Evolutionary conservation across 2,113 vertebrate genomes (phyloP).

Genomic region (Laticauda laticaudata): DNA sequence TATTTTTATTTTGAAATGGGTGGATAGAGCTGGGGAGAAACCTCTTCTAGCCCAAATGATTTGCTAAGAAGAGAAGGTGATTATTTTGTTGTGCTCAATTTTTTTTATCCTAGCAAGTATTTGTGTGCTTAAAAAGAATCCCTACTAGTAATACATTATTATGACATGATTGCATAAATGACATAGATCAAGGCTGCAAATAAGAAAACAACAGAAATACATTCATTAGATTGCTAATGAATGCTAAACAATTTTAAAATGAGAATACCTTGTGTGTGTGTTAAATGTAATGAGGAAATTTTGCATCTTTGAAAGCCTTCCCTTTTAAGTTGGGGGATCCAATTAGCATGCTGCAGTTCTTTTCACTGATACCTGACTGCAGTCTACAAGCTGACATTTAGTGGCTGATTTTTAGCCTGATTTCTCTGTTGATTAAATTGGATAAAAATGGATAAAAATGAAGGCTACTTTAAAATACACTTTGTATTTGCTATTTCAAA

Average conservation of each 20-base stretch:
- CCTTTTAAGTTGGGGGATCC: constrained; percentile 6
- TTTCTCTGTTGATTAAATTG: constrained; percentile 8
- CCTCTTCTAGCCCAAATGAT: neutral
- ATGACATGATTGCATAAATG: neutral
- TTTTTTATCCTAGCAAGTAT: neutral
- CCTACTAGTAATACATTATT: neutral
- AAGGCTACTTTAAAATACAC: neutral
- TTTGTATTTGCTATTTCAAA: constrained; percentile 11
- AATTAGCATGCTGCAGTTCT: neutral
- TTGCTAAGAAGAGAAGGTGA: neutral
- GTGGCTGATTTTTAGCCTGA: neutral
- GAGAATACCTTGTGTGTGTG: neutral
- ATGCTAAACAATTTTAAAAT: neutral
- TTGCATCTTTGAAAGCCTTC: neutral
- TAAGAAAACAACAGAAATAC: neutral
- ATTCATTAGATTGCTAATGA: rapidly evolving
- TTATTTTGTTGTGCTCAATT: neutral
- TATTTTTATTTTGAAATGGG: neutral
- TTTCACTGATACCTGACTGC: neutral
- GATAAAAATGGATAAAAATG: neutral
- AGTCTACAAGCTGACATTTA: neutral
- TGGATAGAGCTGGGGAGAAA: neutral
- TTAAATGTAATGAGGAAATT: neutral
- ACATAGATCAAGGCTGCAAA: neutral
- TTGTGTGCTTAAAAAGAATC: neutral